Percentiles rank a stretch among this genome's conserved stretches.
These are phyloP conservation scores for Hypotaenidia okinawae DNA, from an alignment of 2,797 vertebrate genomes.

Conservation along the genomic window DNA sequence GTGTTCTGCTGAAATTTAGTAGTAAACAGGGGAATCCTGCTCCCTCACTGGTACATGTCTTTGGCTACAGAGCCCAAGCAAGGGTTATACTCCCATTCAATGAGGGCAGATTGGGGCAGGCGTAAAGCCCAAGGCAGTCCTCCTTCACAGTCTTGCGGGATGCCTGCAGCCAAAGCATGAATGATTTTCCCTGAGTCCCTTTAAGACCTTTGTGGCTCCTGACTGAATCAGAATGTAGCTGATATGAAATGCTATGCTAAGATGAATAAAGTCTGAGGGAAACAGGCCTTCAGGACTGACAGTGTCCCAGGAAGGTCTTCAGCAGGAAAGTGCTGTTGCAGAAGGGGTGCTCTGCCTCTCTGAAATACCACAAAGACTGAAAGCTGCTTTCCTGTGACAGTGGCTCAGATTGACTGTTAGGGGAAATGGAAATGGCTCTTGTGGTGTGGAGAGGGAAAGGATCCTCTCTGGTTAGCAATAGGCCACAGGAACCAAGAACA, in stretches of 20 bases:
- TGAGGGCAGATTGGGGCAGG: background rate
- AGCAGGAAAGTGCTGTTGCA: background rate
- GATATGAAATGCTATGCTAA: accelerated
- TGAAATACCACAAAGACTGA: accelerated
- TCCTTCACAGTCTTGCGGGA: background rate
- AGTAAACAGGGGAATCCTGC: accelerated
- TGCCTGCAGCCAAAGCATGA: background rate
- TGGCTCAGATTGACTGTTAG: accelerated
- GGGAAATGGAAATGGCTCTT: background rate
- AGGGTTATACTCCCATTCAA: background rate
- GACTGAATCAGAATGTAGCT: accelerated
- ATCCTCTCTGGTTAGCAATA: accelerated
- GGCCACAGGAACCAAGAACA: background rate
- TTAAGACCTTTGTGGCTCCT: background rate
- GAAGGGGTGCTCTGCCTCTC: accelerated
- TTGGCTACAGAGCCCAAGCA: background rate
- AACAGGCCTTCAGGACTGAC: accelerated
- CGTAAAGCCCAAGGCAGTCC: background rate
- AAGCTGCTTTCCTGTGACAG: background rate
- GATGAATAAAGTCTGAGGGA: background rate
- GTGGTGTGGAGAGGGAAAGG: background rate
- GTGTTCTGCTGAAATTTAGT: background rate
- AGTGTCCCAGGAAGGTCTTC: background rate
- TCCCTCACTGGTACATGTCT: accelerated
- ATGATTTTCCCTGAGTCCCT: background rate